Base-by-base conservation (phyloP, 2,888 invertebrate species). In the Lumbricus terrestris region DNA sequence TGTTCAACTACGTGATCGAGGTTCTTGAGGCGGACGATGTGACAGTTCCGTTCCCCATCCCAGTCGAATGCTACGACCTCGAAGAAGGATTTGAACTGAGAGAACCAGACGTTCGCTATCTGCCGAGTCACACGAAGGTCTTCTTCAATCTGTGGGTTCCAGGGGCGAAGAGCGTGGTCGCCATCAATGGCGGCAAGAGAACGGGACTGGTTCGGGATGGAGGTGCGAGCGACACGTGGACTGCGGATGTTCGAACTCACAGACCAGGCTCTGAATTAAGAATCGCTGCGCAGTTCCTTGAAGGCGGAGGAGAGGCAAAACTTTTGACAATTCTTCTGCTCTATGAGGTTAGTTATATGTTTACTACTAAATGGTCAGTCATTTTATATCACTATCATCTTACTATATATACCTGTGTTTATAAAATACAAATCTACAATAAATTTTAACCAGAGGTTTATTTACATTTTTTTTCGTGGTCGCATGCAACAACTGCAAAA, bases 1-100 rank as follows among this genome's bases (percentile, higher is more conserved):
- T 85, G 23, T 85, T 85, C 85, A 85, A 85, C 37, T 85, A 85
- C 85, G 35, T 85, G 3, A 85, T 85, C 85, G 85, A 85, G n/a
- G 37, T 85, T 23, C 85, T 85, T 5, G 85, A 85, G 85, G 35
- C 37, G 85, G 85, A 85, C 85, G 85, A 85, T 23, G 2, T 18
- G 18, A 35, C 1, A 85, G 20, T 13, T 0, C 35, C 85, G 35
- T 85, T 85, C 37, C 85, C 85, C 16, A 11, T 85, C 2, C 85
- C 85, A 5, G 85, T 85, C 34, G 35, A 85, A 34, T 85, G 85
- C 23, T 85, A 85, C 85, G 85, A 85, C 34, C 34, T 5, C 6
- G 15, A 20, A 85, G 85, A 35, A 8, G 69, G 69, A n/a, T 85
- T 85, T 34, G 85, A 85, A 37, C 35, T 85, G 35, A 34, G 37